A percentile compares a stretch with the other conserved stretches of the same genome.
These are phyloP conservation scores for Diarsia dahlii DNA, from an alignment of 2,888 invertebrate genomes.

Conservation along the genomic window DNA sequence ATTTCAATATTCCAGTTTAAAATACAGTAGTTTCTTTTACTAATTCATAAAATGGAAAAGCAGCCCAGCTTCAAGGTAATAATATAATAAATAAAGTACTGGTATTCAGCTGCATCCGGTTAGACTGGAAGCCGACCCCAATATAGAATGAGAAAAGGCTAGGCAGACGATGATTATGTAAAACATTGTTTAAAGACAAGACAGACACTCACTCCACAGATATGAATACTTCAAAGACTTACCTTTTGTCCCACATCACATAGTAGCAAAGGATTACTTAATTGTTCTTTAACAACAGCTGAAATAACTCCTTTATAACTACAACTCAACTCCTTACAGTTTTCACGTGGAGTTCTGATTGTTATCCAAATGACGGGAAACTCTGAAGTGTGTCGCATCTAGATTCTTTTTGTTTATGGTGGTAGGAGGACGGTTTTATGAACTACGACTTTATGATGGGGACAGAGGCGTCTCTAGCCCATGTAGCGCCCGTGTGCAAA, in stretches of 20 bases:
- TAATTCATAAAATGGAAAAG: background rate
- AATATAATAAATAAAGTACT: background rate
- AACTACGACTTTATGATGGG: background rate
- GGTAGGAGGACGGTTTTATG: no score
- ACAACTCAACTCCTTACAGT: constrained; percentile 19
- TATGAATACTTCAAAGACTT: no score
- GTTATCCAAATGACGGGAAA: background rate
- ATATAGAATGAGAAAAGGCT: background rate
- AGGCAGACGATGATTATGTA: no score
- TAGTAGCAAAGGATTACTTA: constrained; percentile 26
- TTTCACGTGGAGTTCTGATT: background rate
- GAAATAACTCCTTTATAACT: background rate
- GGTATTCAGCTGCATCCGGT: background rate
- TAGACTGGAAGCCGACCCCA: background rate
- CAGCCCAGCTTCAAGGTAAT: no score
- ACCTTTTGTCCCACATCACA: constrained; percentile 13
- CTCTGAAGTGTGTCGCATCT: background rate
- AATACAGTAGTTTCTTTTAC: background rate
- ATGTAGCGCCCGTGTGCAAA: no score
- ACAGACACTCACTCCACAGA: no score
- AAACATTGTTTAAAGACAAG: background rate
- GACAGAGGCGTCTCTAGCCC: no score
- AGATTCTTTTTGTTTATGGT: background rate
- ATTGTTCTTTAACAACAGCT: constrained; percentile 28
- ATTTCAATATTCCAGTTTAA: background rate